These are phyloP conservation scores for Elgaria multicarinata DNA, from an alignment of 2,113 vertebrate genomes.

Conservation along the genomic window DNA sequence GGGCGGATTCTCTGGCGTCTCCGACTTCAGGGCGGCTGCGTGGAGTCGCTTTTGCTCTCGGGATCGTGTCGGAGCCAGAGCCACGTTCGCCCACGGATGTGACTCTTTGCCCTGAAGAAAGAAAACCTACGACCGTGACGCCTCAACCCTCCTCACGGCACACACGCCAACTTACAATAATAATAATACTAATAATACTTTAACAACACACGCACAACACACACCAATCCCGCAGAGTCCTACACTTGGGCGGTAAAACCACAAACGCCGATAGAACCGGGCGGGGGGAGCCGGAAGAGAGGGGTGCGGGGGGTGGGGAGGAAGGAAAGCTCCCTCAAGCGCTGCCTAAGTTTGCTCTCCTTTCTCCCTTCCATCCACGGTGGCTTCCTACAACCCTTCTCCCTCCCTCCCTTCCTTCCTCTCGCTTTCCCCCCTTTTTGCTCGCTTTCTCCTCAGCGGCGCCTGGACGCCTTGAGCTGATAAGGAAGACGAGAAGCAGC, in stretches of 20 bases:
- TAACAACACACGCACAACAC: conserved; percentile 31
- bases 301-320: conserved; percentile 23
- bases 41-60: conserved; percentile 50
- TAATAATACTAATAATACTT: not conserved
- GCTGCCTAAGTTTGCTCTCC: conserved; percentile 48
- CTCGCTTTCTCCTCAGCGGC: conserved; percentile 42
- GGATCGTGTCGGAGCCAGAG: not conserved
- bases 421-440: conserved; percentile 40
- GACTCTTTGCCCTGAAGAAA: conserved; percentile 64
- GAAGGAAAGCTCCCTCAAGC: conserved; percentile 1
- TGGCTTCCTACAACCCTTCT: not conserved
- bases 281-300: conserved; percentile 67
- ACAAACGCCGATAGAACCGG: conserved; percentile 43
- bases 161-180: too few species aligned
- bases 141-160: conserved; percentile 33
- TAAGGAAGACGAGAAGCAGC: conserved; percentile 53
- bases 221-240: conserved; percentile 40
- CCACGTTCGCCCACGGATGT: conserved; percentile 65
- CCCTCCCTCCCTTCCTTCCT: not conserved
- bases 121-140: conserved; percentile 68
- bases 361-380: not conserved
- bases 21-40: conserved; percentile 63
- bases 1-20: conserved; percentile 47
- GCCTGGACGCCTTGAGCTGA: conserved; percentile 55
- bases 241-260: conserved; percentile 41